Percentiles rank a stretch among this genome's conserved stretches.
These are phyloP conservation scores for Leptocoma aspasia DNA, from an alignment of 2,113 vertebrate species.

Conservation along the genomic window DNA sequence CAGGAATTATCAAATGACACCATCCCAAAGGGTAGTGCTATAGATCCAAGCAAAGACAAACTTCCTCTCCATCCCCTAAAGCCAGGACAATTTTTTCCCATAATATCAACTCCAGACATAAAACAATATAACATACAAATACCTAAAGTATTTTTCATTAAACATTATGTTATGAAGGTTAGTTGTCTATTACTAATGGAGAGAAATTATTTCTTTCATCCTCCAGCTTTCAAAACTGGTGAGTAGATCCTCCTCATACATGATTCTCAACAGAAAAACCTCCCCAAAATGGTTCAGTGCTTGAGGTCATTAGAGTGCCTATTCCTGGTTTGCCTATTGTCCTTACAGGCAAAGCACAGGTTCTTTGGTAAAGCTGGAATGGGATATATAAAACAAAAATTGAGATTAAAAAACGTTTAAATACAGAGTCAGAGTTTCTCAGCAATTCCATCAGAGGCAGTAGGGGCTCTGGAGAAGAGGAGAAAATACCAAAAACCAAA, in stretches of 20 bases:
- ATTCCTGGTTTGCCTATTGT: not conserved
- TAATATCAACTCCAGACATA: not conserved
- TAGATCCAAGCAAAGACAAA: slow-evolving; percentile 46
- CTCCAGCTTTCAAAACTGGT: not conserved
- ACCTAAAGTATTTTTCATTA: not conserved
- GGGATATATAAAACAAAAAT: not conserved
- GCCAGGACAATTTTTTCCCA: not conserved
- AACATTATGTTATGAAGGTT: not conserved
- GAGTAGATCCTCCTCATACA: not conserved
- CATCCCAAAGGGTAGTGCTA: slow-evolving; percentile 30
- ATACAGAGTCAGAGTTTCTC: not conserved
- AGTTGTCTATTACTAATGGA: not conserved
- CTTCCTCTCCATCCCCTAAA: not conserved
- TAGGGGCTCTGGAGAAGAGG: not conserved
- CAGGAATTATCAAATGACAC: slow-evolving; percentile 69
- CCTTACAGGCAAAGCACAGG: not conserved
- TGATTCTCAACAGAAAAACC: not conserved
- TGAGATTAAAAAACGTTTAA: not conserved
- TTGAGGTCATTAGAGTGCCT: not conserved
- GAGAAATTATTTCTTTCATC: not conserved
- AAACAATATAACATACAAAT: not conserved
- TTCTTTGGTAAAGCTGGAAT: not conserved
- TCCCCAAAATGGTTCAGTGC: not conserved
- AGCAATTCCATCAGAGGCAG: not conserved
- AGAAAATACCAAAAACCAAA: not conserved